Evolutionary conservation across 2,888 invertebrate genomes (phyloP), one percentile per base, ranked within the genome.

Genomic region (Thelaira solivaga): DNA sequence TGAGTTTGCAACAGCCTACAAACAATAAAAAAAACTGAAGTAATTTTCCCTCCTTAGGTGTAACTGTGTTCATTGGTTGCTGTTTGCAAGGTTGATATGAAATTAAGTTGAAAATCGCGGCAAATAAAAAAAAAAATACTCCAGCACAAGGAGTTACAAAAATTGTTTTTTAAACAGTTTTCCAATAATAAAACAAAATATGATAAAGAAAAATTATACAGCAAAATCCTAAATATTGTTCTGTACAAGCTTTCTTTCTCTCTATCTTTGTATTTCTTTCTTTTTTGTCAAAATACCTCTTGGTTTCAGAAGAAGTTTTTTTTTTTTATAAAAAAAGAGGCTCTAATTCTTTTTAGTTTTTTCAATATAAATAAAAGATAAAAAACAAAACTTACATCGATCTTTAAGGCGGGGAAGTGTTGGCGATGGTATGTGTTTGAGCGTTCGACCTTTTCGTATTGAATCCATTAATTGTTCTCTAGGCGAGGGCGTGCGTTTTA

Each of bases 391-490:
- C 91, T 92, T 83, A 92, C 92, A 89, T 89, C 90, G 88, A 84
- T 89, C 88, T 82, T 90, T 90, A 10, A 91, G 90, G 84, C 90
- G 89, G 4, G 91, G 90, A 51, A 82, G 82, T 13, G 83, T 91
- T 47, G 88, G 88, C 45, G 86, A 86, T 29, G 85, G 86, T 77
- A 88, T 87, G 36, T 94, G 93, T 85, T 93, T 92, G 59, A 96
- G 90, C 82, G 91, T 92, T 80, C 93, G 91, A 55, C 95, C 94
- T 81, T 93, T 91, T 84, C 95, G 94, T 83, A 97, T 97, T 76
- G 96, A 96, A 81, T 95, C 94, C 90, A 97, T 93, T 29, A 97
- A 91, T 83, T 93, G 92, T 88, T 97, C 97, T 80, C 96, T 92
- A 0, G 96, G 94, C 11, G 95, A 95, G 62, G 93, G 91, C 81